Conservation (phyloP, 2,113 vertebrate species). For the Oryzias celebensis region DNA sequence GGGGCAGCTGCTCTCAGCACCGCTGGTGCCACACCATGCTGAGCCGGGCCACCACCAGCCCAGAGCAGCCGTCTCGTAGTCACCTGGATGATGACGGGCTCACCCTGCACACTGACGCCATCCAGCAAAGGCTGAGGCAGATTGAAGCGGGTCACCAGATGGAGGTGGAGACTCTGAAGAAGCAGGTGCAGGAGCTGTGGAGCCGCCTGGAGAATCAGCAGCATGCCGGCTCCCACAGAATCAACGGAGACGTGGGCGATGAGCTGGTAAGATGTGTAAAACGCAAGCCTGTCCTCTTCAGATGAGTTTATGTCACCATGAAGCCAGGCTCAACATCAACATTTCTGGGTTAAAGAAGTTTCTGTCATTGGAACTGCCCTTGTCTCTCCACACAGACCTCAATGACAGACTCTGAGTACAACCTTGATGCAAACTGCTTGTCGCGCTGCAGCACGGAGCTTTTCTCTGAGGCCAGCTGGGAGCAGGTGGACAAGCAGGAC, state of each 20-base stretch:
- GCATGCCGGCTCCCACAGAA: conserved; percentile 75
- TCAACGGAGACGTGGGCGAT: conserved; percentile 90
- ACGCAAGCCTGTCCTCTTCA: not conserved
- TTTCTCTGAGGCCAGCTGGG: conserved; percentile 99
- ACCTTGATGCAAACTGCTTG: conserved; percentile 94
- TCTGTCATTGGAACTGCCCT: not conserved
- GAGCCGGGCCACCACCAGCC: conserved; percentile 76
- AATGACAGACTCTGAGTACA: conserved; percentile 92
- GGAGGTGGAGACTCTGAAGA: conserved; percentile 94
- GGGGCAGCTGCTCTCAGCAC: conserved; percentile 78
- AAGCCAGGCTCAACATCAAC: not conserved
- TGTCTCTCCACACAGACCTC: conserved; percentile 80
- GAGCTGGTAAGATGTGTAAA: conserved; percentile 85
- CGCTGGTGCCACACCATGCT: conserved; percentile 79
- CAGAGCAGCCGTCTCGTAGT: conserved; percentile 86
- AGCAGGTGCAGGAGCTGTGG: conserved; percentile 93
- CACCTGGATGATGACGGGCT: conserved; percentile 94
- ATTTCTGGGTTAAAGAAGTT: not conserved
- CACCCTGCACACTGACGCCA: conserved; percentile 85
- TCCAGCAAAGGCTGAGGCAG: conserved; percentile 94
- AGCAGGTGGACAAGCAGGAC: conserved; percentile 98
- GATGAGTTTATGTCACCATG: too few species aligned
- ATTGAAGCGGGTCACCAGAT: conserved; percentile 93
- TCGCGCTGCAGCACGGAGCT: conserved; percentile 97
- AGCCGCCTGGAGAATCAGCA: conserved; percentile 92